These are phyloP conservation scores for Polypedilum pembai DNA, from an alignment of 1,140 invertebrate genomes.

Conservation along the genomic window DNA sequence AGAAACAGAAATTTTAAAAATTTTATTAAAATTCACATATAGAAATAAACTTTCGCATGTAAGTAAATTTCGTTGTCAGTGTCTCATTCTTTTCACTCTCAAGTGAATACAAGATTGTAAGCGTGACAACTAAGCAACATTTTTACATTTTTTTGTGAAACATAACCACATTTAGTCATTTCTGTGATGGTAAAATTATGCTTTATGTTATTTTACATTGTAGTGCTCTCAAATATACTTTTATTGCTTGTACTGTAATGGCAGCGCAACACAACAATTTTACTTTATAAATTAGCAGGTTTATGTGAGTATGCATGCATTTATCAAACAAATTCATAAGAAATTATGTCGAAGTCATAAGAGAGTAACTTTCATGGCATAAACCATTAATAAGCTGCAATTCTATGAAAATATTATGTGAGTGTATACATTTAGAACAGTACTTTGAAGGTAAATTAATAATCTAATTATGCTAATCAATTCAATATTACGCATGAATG, in stretches of 20 bases:
- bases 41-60: not conserved
- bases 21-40: not conserved
- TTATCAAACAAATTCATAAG: not conserved
- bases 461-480: constrained; percentile 26
- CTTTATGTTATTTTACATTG: not conserved
- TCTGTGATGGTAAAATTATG: constrained; percentile 6
- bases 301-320: not conserved
- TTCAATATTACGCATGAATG: not conserved
- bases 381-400: not conserved
- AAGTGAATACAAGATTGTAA: not conserved
- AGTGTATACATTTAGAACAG: not conserved
- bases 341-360: not conserved
- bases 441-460: not conserved
- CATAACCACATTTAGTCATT: not conserved
- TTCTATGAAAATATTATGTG: not conserved
- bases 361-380: not conserved
- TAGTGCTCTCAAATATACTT: too few relatives aligned
- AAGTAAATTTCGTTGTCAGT: constrained; percentile 24
- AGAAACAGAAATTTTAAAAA: too few relatives aligned
- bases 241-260: not conserved
- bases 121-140: not conserved
- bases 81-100: not conserved
- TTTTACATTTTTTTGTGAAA: not conserved
- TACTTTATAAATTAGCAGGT: not conserved
- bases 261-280: not conserved